phyloP scores from a whole-genome alignment of 2,113 vertebrate species.

The Eurypyga helias region DNA sequence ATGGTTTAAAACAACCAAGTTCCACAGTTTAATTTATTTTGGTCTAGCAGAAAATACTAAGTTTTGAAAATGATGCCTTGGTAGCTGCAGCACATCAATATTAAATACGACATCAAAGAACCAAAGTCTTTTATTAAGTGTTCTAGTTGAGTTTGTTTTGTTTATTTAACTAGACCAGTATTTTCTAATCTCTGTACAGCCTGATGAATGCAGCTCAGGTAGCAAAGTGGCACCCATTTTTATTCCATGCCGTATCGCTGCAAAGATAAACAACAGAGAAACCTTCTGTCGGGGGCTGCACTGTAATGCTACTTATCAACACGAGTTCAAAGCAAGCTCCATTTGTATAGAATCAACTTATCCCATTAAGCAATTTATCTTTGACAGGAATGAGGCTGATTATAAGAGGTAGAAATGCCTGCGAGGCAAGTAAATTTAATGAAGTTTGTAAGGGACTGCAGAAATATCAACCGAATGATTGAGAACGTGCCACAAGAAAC shows the following conservation, averaged over 20 bases:
- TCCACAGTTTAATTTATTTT: not conserved
- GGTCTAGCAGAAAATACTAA: not conserved
- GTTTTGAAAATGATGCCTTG: not conserved
- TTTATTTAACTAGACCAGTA: not conserved
- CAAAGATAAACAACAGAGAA: not conserved
- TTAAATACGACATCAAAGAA: not conserved
- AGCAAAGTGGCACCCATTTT: not conserved
- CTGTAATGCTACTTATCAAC: not conserved
- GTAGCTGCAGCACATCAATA: not conserved
- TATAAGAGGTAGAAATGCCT: constrained; percentile 26
- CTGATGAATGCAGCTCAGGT: not conserved
- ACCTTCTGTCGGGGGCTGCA: not conserved
- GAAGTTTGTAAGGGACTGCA: constrained; percentile 67
- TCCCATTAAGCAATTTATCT: constrained; percentile 56
- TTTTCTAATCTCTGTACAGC: not conserved
- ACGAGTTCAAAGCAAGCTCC: not conserved
- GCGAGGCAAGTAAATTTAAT: constrained; percentile 65
- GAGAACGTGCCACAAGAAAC: constrained; percentile 54
- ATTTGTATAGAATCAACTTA: not conserved
- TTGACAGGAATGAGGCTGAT: constrained; percentile 43
- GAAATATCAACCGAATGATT: constrained; percentile 53
- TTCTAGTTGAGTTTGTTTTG: not conserved
- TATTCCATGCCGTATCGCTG: not conserved
- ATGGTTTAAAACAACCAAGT: not conserved
- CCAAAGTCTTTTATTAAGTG: not conserved